Percentiles rank a stretch among this genome's conserved stretches.
Evolutionary conservation across 1,140 invertebrate genomes (phyloP).

Genomic region (Neodiprion lecontei): DNA sequence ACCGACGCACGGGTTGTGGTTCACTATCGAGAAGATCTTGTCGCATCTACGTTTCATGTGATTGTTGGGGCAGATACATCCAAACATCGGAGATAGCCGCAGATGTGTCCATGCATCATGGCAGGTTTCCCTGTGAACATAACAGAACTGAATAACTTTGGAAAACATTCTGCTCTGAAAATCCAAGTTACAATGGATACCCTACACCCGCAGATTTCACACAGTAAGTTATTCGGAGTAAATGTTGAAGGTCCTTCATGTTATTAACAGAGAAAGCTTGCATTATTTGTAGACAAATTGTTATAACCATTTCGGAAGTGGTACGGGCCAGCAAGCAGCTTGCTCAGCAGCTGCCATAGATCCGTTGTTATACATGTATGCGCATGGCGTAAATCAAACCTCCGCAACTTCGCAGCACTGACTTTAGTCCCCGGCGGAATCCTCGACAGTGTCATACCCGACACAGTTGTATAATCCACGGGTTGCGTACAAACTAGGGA

Average conservation of each 20-base stretch:
- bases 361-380: background rate
- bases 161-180: background rate
- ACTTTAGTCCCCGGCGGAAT: too few relatives aligned
- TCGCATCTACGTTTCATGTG: constrained; percentile 87
- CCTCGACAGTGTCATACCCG: too few relatives aligned
- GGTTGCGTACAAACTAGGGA: background rate
- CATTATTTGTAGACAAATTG: background rate
- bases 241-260: too few relatives aligned
- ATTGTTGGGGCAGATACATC: constrained; percentile 89
- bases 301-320: background rate
- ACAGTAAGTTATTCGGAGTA: too few relatives aligned
- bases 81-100: constrained; percentile 84
- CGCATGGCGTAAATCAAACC: too few relatives aligned
- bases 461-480: too few relatives aligned
- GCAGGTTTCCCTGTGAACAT: constrained; percentile 75
- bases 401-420: too few relatives aligned
- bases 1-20: constrained; percentile 92
- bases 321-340: background rate
- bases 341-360: background rate
- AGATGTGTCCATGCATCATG: constrained; percentile 85
- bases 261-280: too few relatives aligned
- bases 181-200: background rate
- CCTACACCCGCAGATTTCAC: background rate
- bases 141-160: constrained; percentile 9
- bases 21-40: constrained; percentile 82